phyloP scores from a whole-genome alignment of 1,140 invertebrate genomes.

The Heliothis subflexa region DNA sequence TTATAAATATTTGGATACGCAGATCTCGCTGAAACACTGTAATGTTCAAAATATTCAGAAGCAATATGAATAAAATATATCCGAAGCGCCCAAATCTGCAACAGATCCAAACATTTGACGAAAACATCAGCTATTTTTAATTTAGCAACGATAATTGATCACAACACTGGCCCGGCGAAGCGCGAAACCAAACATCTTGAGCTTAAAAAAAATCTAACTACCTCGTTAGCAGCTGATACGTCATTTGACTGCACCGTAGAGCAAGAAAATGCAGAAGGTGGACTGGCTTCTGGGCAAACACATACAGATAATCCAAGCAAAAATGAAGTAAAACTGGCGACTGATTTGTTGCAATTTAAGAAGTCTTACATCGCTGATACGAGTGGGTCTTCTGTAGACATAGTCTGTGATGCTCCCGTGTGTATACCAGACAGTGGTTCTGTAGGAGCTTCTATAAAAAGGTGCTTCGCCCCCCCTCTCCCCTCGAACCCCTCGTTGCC shows the following conservation, averaged over 20 bases:
- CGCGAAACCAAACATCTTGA: conserved; percentile 46
- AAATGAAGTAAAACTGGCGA: background rate
- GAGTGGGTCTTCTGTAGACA: conserved; percentile 15
- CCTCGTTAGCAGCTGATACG: conserved; percentile 47
- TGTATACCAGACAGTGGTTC: conserved; percentile 72
- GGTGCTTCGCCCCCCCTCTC: conserved; percentile 71
- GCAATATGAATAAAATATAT: conserved; percentile 19
- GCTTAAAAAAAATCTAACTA: conserved; percentile 45
- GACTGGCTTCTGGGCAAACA: background rate
- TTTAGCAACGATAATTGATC: conserved; percentile 42
- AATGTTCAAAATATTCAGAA: conserved; percentile 20
- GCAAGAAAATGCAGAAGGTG: conserved; percentile 6
- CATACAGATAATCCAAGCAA: background rate
- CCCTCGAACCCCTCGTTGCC: conserved; percentile 31
- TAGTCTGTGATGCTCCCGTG: conserved; percentile 40
- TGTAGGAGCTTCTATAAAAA: conserved; percentile 81
- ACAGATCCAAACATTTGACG: conserved; percentile 32
- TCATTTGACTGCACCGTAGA: conserved; percentile 38
- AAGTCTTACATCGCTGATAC: background rate
- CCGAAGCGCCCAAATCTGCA: background rate
- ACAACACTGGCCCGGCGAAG: conserved; percentile 36
- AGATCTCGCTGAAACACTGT: conserved; percentile 13
- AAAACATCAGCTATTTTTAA: conserved; percentile 36
- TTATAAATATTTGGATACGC: conserved; percentile 36
- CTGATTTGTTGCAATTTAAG: background rate